Conservation (phyloP, 2,888 invertebrate species). For the Sinodicranocentrus sp. region DNA sequence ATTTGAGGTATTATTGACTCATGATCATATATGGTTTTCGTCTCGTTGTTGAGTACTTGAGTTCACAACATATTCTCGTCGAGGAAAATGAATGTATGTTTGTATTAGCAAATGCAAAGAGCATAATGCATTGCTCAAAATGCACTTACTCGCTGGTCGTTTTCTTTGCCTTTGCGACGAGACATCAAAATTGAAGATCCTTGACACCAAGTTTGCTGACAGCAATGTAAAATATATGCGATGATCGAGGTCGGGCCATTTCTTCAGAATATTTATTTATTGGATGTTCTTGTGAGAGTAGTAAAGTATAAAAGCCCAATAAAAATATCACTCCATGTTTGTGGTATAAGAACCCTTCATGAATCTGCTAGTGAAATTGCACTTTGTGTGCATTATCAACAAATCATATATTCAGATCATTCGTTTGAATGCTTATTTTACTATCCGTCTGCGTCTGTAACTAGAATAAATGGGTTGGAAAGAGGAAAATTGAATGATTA, state of each 20-base stretch:
- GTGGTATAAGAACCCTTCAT: background rate
- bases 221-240: background rate
- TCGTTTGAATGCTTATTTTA: no score
- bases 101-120: background rate
- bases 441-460: no score
- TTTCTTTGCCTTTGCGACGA: no score
- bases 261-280: background rate
- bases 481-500: no score
- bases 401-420: no score
- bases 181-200: background rate
- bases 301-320: background rate
- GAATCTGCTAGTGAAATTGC: no score
- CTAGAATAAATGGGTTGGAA: no score
- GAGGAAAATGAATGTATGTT: background rate
- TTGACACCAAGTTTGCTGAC: background rate
- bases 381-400: no score
- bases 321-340: no score
- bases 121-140: slow-evolving; percentile 10
- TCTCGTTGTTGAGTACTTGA: no score
- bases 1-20: background rate
- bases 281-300: background rate
- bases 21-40: no score
- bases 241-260: background rate
- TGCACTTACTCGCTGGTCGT: background rate
- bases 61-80: no score